phyloP scores from a whole-genome alignment of 2,888 invertebrate genomes.

The Lypha dubia region DNA sequence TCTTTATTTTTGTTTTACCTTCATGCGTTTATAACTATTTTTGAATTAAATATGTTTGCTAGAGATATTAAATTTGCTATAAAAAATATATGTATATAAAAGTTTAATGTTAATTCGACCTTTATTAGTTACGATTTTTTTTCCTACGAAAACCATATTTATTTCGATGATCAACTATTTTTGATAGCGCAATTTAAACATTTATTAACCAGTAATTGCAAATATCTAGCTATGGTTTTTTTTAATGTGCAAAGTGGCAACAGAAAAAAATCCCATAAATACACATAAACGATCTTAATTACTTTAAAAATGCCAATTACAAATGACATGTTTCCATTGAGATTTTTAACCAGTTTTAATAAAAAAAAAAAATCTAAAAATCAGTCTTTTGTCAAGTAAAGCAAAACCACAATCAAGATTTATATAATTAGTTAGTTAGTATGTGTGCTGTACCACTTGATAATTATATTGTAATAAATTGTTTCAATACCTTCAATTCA shows the following conservation, averaged over 20 bases:
- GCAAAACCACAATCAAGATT: neutral
- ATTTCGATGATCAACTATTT: constrained; percentile 30
- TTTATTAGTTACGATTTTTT: neutral
- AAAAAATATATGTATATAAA: constrained; percentile 22
- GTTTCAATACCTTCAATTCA: too few relatives aligned
- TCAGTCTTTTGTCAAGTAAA: neutral
- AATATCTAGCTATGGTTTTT: constrained; percentile 18
- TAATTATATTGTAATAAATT: too few relatives aligned
- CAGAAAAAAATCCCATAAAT: constrained; percentile 29
- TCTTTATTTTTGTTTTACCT: neutral
- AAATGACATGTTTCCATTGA: constrained; percentile 16
- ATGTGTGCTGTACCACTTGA: too few relatives aligned
- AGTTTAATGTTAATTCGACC: constrained; percentile 34
- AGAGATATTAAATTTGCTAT: neutral
- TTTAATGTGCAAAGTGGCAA: neutral
- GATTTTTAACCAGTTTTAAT: constrained; percentile 19
- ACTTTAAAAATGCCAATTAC: constrained; percentile 43
- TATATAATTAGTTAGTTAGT: too few relatives aligned
- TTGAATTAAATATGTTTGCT: neutral
- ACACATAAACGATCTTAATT: constrained; percentile 46
- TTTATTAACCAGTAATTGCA: constrained; percentile 40
- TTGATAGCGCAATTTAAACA: constrained; percentile 33
- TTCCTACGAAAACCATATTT: neutral
- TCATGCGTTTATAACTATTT: neutral
- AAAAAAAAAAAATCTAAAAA: neutral